phyloP scores from a whole-genome alignment of 2,113 vertebrate genomes.

The Rhizomys pruinosus region DNA sequence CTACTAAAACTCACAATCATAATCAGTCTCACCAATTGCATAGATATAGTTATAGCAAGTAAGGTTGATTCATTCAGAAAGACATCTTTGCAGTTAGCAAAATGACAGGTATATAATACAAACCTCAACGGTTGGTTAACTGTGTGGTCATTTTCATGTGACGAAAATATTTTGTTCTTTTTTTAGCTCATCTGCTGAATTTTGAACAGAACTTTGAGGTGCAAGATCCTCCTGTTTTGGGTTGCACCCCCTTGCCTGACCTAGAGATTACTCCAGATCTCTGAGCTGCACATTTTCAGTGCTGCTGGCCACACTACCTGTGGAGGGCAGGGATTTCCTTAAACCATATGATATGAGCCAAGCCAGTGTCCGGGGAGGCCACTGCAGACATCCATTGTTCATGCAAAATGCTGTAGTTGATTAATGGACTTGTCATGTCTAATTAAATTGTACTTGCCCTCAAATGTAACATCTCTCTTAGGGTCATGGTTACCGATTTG shows the following conservation, averaged over 20 bases:
- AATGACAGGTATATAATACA: background rate
- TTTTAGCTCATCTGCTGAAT: background rate
- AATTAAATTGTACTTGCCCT: slow-evolving; percentile 46
- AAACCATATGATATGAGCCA: background rate
- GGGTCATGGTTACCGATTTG: background rate
- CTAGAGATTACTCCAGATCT: no score
- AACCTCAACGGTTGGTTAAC: background rate
- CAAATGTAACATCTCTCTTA: background rate
- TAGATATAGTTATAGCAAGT: background rate
- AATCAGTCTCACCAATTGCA: background rate
- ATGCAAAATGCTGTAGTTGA: background rate
- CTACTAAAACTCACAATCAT: no score
- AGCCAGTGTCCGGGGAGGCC: background rate
- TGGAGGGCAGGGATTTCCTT: background rate
- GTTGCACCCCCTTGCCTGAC: background rate
- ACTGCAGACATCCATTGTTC: background rate
- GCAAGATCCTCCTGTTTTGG: background rate
- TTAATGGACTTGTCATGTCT: background rate
- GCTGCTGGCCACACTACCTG: background rate
- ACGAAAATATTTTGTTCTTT: background rate
- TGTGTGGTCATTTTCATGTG: background rate
- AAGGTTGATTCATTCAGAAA: background rate
- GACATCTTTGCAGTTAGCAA: background rate
- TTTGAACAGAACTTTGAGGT: background rate
- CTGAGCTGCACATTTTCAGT: background rate